Base-by-base conservation (phyloP, 2,888 invertebrate species). In the Tiliacea aurago region DNA sequence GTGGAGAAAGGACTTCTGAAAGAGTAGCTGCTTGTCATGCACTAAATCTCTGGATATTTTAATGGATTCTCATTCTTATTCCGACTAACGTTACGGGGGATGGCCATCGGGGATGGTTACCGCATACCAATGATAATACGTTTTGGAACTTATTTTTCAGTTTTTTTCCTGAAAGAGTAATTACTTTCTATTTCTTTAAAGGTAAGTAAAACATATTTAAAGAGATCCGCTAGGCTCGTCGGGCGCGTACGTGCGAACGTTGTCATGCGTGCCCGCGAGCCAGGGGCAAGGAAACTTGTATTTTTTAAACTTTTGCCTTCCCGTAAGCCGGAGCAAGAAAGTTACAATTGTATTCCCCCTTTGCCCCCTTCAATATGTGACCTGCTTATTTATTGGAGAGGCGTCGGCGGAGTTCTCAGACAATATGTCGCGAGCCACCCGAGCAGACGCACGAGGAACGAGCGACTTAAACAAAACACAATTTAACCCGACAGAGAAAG, bases 331-430 rank as follows among this genome's bases (percentile, higher is more conserved):
- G 91, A 91, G 92, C 91, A 92, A 90, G 92, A 95, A 96, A 96
- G 95, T 96, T 96, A 95, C 96, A 95, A 96, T 96, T 96, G 96
- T 95, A 92, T 95, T 94, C 94, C 91, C 94, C 93, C 94, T 93
- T 90, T 91, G 90, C 94, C 95, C 93, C 94, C 93, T 95, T 95
- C 96, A 96, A 96, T 96, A 96, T 96, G 96, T 96, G 96, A 96
- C 96, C 96, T 95, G 96, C 93, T 96, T 96, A 95, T 96, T 96
- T 96, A 96, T 96, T 94, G 95, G 94, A 94, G 93, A 95, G 90
- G 93, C 95, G 95, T 93, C 93, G 95, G 92, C 91, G 90, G 94
- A 95, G 95, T 95, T 96, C 94, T 91, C 93, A 95, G 95, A 95
- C 96, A 96, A 96, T 95, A 95, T 95, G 95, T 95, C 95, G 96